Conservation (phyloP, 1,140 invertebrate species). For the Drosophila sturtevanti region DNA sequence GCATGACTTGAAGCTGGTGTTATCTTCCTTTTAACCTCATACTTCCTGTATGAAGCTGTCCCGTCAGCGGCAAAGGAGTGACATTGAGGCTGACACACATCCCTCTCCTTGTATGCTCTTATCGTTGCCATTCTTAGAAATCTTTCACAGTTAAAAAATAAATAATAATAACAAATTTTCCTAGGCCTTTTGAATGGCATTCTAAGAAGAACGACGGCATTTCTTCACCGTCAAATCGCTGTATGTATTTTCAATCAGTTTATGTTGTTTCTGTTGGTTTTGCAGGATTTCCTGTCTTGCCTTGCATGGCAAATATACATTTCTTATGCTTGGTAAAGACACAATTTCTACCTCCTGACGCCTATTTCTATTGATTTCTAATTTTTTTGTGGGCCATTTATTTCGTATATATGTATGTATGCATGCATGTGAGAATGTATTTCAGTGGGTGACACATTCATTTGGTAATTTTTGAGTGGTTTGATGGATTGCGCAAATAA, state of each 20-base stretch:
- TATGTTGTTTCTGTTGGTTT: conserved; percentile 30
- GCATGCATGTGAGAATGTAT: background rate
- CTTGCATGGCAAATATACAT: conserved; percentile 51
- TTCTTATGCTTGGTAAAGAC: conserved; percentile 30
- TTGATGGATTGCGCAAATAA: conserved; percentile 71
- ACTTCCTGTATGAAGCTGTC: conserved; percentile 31
- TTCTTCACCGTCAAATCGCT: conserved; percentile 30
- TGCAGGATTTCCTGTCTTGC: conserved; percentile 15
- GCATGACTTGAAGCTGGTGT: conserved; percentile 44
- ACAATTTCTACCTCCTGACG: conserved; percentile 30
- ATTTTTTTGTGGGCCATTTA: conserved; percentile 56
- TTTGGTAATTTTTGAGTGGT: conserved; percentile 64
- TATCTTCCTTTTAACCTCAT: conserved; percentile 44
- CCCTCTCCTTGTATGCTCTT: conserved; percentile 41
- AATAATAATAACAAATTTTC: conserved; percentile 66
- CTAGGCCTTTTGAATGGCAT: conserved; percentile 41
- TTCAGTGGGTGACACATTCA: conserved; percentile 51
- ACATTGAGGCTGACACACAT: conserved; percentile 31
- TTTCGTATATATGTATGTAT: conserved; percentile 20
- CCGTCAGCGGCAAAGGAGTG: conserved; percentile 62
- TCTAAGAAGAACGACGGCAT: conserved; percentile 70
- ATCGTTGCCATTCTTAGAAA: conserved; percentile 51
- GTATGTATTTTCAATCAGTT: conserved; percentile 70
- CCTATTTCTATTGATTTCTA: conserved; percentile 68
- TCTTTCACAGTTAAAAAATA: conserved; percentile 58